Evolutionary conservation across 2,888 invertebrate species (phyloP), one percentile per base, ranked within the genome.

Genomic region (Tinea pellionella): DNA sequence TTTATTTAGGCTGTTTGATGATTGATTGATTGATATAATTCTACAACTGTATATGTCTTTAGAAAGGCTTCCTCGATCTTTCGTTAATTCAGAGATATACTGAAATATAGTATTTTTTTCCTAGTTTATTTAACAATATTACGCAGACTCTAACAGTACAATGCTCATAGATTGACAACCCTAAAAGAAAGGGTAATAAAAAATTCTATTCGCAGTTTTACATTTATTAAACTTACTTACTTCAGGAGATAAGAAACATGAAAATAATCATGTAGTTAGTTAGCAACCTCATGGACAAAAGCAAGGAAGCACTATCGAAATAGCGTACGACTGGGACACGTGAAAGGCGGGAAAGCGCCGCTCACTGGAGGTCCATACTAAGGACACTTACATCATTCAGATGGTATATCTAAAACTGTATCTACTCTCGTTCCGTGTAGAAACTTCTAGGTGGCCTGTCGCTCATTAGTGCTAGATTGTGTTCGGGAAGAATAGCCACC

Each of bases 331-430:
- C 55, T 55, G 24, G 56, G 55, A 60, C 60, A 60, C 37, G 60
- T 42, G 55, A 60, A 60, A 60, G 60, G 60, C 60, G 60, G 60
- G 60, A 60, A 55, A 55, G 55, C 55, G 42, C 32, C 47, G 32
- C 16, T 60, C 60, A 41, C 43, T 55, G 60, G 60, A 60, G 60
- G 60, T 60, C 60, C 55, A 24, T 13, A 18, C 53, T 57, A 30
- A 32, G 57, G 57, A 57, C 32, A 57, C 57, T 57, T 57, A 13
- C 57, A 29, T 57, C 57, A 57, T 57, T 57, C 16, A 57, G 57
- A 57, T 53, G 53, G 57, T 57, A 53, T 57, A 57, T 57, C 57
- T 57, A 57, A 57, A 53, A 57, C 32, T 57, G 57, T 60, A 60
- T 60, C 60, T 59, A 55, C 16, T 13, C 51, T 30, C 30, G 30